A percentile compares a stretch with the other conserved stretches of the same genome.
phyloP scores from a whole-genome alignment of 23 tunicate genomes.

The Diplosoma virens region DNA sequence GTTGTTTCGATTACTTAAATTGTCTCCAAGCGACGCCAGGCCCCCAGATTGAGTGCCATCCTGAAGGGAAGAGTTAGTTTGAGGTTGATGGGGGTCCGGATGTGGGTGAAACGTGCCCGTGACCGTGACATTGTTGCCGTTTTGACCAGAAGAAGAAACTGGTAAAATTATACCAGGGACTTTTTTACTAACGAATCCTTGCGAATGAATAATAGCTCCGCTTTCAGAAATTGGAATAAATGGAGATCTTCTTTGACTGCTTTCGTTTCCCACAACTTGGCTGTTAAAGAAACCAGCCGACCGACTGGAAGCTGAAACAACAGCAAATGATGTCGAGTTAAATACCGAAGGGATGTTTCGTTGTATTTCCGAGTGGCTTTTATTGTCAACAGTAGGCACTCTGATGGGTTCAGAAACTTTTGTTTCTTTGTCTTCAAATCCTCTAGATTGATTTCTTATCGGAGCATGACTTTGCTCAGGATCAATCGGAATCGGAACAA shows the following conservation, averaged over 20 bases:
- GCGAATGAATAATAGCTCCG: constrained; percentile 11
- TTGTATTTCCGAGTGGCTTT: not conserved
- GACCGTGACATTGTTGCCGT: constrained; percentile 28
- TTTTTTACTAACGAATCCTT: constrained; percentile 3
- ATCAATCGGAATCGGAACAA: constrained; percentile 67
- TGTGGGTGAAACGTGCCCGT: constrained; percentile 56
- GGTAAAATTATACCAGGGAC: constrained; percentile 29
- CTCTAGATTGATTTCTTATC: not conserved
- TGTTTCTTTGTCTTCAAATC: not conserved
- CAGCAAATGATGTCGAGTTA: no score
- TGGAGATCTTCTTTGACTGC: not conserved
- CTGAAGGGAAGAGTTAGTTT: constrained; percentile 53
- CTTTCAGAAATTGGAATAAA: not conserved
- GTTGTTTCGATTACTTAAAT: not conserved
- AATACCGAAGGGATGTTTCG: not conserved
- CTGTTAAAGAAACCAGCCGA: no score
- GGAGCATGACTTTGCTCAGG: constrained; percentile 27
- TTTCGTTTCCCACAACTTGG: not conserved
- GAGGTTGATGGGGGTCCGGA: constrained; percentile 65
- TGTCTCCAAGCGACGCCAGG: not conserved
- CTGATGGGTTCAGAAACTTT: not conserved
- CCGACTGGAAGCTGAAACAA: not conserved
- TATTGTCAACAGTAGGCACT: not conserved
- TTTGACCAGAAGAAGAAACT: not conserved
- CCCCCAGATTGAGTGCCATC: constrained; percentile 37